Conservation (phyloP, 2,797 vertebrate species). For the Zenarchopterus dispar region DNA sequence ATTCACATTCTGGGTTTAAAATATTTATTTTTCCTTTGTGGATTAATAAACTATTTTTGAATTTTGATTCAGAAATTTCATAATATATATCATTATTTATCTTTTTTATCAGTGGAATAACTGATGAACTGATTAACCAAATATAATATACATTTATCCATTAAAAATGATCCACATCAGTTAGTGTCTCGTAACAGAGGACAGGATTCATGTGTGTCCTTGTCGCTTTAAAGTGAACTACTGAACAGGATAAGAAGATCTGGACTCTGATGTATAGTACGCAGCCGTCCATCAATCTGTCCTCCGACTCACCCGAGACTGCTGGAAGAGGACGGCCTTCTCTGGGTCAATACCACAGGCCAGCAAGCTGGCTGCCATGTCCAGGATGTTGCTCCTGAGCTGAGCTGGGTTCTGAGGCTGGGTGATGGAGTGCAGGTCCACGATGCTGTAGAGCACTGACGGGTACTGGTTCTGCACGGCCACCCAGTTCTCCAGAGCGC, state of each 20-base stretch:
- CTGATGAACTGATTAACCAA: no score
- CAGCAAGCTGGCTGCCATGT: slow-evolving; percentile 91
- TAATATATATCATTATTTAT: no score
- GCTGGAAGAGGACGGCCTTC: slow-evolving; percentile 90
- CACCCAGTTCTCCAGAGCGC: slow-evolving; percentile 94
- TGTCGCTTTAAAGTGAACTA: background rate
- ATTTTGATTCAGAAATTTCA: no score
- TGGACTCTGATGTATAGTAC: background rate
- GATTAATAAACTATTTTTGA: no score
- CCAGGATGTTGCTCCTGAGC: slow-evolving; percentile 86
- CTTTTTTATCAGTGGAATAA: no score
- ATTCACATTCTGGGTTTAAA: no score
- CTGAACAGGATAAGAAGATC: no score
- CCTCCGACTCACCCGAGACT: slow-evolving; percentile 88
- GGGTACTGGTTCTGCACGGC: slow-evolving; percentile 83
- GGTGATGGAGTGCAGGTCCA: slow-evolving; percentile 95
- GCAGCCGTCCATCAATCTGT: background rate
- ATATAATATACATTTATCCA: no score
- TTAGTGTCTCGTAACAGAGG: background rate
- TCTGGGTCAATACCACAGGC: slow-evolving; percentile 92
- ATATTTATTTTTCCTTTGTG: no score
- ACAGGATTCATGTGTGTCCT: background rate
- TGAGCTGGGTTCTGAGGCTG: slow-evolving; percentile 85
- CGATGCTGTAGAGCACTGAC: slow-evolving; percentile 91
- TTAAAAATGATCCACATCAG: background rate